A percentile compares a stretch with the other conserved stretches of the same genome.
phyloP scores from a whole-genome alignment of 1,140 invertebrate species.

The Tyrophagus putrescentiae region DNA sequence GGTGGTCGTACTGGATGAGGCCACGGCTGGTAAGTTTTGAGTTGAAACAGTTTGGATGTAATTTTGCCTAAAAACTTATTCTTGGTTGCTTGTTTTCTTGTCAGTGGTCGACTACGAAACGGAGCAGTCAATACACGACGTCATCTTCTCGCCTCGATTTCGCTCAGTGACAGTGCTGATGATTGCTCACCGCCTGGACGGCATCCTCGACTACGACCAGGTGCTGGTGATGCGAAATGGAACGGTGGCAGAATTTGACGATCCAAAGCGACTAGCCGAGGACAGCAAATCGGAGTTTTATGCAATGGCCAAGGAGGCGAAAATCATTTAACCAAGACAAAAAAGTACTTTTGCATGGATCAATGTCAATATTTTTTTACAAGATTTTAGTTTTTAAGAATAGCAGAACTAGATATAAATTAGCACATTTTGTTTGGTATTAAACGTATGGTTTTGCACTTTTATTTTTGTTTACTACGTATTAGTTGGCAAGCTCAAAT shows the following conservation, averaged over 20 bases:
- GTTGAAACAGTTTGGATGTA: too few species aligned
- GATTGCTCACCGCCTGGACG: slow-evolving; percentile 52
- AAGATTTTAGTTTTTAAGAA: too few species aligned
- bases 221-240: slow-evolving; percentile 62
- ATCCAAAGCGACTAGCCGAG: slow-evolving; percentile 46
- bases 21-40: slow-evolving; percentile 32
- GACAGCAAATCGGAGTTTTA: slow-evolving; percentile 28
- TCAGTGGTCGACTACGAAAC: slow-evolving; percentile 34
- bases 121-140: slow-evolving; percentile 33
- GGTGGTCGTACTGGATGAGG: slow-evolving; percentile 41
- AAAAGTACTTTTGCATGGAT: too few species aligned
- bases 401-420: too few species aligned
- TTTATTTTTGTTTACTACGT: too few species aligned
- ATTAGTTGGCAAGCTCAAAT: too few species aligned
- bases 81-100: too few species aligned
- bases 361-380: too few species aligned
- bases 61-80: too few species aligned
- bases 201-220: slow-evolving; percentile 56
- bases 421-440: too few species aligned
- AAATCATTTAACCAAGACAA: slow-evolving; percentile 20
- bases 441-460: too few species aligned
- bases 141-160: slow-evolving; percentile 34
- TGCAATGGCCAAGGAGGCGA: slow-evolving; percentile 14
- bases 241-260: slow-evolving; percentile 55
- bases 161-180: slow-evolving; percentile 34